phyloP scores from a whole-genome alignment of 2,797 vertebrate species.

The Hylomyscus alleni region DNA sequence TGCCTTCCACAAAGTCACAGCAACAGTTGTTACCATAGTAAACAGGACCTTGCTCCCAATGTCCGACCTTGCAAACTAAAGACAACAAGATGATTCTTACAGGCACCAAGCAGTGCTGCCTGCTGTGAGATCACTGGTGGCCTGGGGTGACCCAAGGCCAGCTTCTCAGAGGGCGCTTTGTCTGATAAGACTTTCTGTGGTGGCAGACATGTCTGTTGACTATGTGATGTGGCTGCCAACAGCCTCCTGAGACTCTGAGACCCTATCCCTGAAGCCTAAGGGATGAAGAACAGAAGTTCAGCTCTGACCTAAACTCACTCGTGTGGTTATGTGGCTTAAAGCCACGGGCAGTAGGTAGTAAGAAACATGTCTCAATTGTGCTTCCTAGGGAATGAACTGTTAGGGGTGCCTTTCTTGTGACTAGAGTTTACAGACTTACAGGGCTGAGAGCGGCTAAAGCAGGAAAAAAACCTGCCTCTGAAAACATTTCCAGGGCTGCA shows the following conservation, averaged over 20 bases:
- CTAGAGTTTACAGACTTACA: neutral
- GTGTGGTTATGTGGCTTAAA: neutral
- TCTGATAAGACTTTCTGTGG: neutral
- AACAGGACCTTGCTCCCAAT: neutral
- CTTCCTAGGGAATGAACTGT: neutral
- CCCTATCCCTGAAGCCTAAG: neutral
- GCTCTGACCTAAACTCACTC: neutral
- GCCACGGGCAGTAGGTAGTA: rapidly evolving
- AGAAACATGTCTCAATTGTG: neutral
- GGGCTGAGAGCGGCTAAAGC: neutral
- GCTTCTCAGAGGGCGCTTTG: neutral
- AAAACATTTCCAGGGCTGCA: neutral
- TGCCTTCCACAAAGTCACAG: neutral
- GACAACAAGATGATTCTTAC: neutral
- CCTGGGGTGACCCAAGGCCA: neutral
- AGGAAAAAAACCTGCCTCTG: neutral
- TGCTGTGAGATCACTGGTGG: neutral
- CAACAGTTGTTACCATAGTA: neutral
- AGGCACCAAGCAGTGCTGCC: neutral
- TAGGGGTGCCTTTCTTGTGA: neutral
- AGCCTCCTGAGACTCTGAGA: neutral
- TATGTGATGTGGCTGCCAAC: neutral
- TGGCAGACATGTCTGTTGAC: neutral
- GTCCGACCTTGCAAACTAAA: neutral
- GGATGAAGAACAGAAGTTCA: neutral